Evolutionary conservation across 2,797 vertebrate species (phyloP).

Genomic region (Ataeniobius toweri): DNA sequence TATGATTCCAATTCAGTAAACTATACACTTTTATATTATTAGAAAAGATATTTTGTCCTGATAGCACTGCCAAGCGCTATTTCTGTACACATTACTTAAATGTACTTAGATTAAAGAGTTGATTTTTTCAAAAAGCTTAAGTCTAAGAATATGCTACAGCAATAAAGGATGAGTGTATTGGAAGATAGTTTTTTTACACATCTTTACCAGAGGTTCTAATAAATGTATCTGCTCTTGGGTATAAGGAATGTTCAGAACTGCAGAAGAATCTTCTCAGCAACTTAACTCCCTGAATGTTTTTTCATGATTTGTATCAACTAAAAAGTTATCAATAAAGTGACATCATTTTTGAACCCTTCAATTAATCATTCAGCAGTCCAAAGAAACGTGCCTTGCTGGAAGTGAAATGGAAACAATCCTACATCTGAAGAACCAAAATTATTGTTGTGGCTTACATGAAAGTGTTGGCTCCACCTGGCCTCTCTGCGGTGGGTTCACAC

Average conservation of each 20-base stretch:
- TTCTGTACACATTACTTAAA: too few species aligned
- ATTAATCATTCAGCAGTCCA: not conserved
- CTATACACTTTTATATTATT: too few species aligned
- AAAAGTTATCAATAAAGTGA: slow-evolving; percentile 1
- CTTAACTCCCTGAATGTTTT: not conserved
- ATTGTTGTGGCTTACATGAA: slow-evolving; percentile 4
- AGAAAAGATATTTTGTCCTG: too few species aligned
- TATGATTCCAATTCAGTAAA: too few species aligned
- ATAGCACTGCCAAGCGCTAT: too few species aligned
- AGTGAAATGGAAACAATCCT: not conserved
- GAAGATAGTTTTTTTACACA: not conserved
- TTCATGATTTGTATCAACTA: not conserved
- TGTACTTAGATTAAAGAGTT: too few species aligned
- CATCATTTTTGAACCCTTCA: not conserved
- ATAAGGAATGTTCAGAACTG: not conserved
- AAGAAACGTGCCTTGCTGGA: not conserved
- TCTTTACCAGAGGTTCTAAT: not conserved
- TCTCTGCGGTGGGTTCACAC: not conserved
- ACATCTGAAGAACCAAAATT: not conserved
- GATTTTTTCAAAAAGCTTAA: too few species aligned
- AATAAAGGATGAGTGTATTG: not conserved
- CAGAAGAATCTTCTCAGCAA: not conserved
- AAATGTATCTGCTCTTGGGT: not conserved
- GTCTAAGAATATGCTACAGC: not conserved
- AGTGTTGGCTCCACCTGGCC: not conserved